These are phyloP conservation scores for Carassius carassius DNA, from an alignment of 2,113 vertebrate genomes.

Conservation along the genomic window DNA sequence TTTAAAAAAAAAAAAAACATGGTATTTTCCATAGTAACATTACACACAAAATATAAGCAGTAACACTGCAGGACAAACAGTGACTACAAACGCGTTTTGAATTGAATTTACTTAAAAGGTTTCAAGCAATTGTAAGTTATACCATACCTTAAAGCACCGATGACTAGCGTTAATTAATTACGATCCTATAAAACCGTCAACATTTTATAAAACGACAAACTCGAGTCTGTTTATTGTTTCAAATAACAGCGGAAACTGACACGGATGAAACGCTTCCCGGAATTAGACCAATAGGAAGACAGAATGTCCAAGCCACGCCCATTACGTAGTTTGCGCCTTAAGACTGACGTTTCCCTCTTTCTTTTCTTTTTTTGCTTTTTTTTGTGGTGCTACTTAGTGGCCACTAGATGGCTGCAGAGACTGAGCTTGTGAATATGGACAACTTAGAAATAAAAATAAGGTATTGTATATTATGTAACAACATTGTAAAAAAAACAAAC, in stretches of 20 bases:
- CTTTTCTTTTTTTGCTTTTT: no score
- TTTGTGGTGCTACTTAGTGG: background rate
- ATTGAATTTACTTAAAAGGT: background rate
- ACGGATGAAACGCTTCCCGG: background rate
- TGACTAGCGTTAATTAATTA: no score
- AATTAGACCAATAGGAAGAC: slow-evolving; percentile 35
- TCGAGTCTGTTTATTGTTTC: slow-evolving; percentile 12
- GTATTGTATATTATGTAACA: background rate
- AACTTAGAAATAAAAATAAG: background rate
- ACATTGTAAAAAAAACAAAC: background rate
- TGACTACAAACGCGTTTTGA: background rate
- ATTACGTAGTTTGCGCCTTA: background rate
- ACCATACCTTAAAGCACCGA: background rate
- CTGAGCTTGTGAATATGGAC: background rate
- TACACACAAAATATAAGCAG: background rate
- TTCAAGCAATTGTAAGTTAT: background rate
- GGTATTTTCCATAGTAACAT: background rate
- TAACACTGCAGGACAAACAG: background rate
- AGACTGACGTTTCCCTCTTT: background rate
- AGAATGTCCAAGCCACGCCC: background rate
- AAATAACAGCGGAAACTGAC: slow-evolving; percentile 49
- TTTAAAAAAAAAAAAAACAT: no score
- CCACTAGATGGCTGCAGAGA: background rate
- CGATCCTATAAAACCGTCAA: background rate
- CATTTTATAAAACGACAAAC: background rate